Conservation (phyloP, 2,888 invertebrate species). For the Ennomos erosarius region DNA sequence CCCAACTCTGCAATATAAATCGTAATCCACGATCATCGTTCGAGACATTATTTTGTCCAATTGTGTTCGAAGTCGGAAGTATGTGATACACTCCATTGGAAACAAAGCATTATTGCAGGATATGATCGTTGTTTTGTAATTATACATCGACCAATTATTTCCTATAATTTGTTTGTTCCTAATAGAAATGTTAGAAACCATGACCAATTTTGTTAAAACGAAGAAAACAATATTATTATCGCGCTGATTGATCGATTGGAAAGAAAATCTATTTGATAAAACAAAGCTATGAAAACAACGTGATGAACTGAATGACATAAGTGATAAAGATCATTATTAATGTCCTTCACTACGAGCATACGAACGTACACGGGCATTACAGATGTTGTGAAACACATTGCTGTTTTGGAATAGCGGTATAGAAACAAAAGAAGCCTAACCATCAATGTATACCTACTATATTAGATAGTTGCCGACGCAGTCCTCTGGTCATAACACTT, state of each 20-base stretch:
- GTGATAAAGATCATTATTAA: conserved; percentile 51
- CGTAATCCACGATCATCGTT: conserved; percentile 3
- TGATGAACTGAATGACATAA: conserved; percentile 48
- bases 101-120: conserved; percentile 25
- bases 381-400: conserved; percentile 32
- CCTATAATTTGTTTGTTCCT: conserved; percentile 12
- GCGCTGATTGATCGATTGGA: conserved; percentile 10
- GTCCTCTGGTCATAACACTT: conserved; percentile 25
- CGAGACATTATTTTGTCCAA: conserved; percentile 10
- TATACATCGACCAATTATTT: conserved; percentile 15
- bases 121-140: conserved; percentile 19
- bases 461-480: conserved; percentile 37
- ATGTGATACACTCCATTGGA: conserved; percentile 25
- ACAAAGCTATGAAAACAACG: conserved; percentile 52
- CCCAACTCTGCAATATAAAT: not conserved
- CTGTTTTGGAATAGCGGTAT: conserved; percentile 22
- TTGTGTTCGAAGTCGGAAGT: conserved; percentile 24
- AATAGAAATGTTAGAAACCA: not conserved
- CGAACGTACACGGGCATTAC: conserved; percentile 20
- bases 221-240: conserved; percentile 7
- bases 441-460: conserved; percentile 47
- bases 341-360: conserved; percentile 29
- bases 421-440: conserved; percentile 38
- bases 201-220: not conserved
- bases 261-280: conserved; percentile 44